These are phyloP conservation scores for Acropternis orthonyx DNA, from an alignment of 2,797 vertebrate genomes.

Conservation along the genomic window DNA sequence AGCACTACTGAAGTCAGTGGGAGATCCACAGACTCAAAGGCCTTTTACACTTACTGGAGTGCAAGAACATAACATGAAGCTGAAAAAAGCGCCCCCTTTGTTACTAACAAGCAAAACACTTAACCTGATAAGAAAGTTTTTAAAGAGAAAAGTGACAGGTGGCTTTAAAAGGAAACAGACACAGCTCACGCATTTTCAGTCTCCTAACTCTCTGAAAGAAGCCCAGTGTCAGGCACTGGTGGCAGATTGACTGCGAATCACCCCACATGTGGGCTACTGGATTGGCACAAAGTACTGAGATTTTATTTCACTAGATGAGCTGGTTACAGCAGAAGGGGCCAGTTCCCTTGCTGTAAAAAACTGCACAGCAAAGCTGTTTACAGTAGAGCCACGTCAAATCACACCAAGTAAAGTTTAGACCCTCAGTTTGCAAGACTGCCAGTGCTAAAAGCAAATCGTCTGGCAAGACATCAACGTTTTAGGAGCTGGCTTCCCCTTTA, in stretches of 20 bases:
- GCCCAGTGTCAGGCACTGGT: background rate
- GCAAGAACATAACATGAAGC: background rate
- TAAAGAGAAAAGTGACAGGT: background rate
- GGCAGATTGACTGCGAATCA: background rate
- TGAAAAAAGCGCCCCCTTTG: background rate
- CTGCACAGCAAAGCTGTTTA: background rate
- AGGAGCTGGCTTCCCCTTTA: constrained; percentile 6
- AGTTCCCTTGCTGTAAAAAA: background rate
- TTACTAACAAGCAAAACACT: background rate
- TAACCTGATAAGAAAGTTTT: background rate
- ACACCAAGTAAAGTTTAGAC: background rate
- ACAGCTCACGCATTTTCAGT: background rate
- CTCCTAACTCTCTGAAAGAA: background rate
- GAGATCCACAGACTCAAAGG: background rate
- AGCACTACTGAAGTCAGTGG: background rate
- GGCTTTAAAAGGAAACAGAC: background rate
- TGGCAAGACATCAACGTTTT: background rate
- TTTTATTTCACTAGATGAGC: constrained; percentile 18
- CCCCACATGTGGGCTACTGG: background rate
- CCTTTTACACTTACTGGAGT: background rate
- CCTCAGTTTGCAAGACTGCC: background rate
- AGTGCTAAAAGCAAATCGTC: background rate
- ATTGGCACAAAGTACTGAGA: background rate
- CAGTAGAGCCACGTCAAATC: background rate
- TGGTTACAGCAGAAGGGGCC: background rate